These are phyloP conservation scores for Diachasma alloeum DNA, from an alignment of 1,140 invertebrate genomes.

Conservation along the genomic window DNA sequence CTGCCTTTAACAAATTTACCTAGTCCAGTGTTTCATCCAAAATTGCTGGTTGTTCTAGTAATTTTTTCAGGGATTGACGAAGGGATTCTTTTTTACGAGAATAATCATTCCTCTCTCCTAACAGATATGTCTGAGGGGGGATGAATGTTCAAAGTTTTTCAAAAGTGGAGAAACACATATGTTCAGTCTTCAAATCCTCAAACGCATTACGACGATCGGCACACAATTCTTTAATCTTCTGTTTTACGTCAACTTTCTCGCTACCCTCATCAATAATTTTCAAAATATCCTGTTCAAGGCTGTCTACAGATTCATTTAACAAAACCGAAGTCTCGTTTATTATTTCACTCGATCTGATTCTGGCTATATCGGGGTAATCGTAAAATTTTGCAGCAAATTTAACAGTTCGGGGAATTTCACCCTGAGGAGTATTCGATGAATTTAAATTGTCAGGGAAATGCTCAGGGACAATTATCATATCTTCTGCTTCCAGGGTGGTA, in stretches of 20 bases:
- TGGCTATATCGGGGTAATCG: not conserved
- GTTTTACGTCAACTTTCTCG: not conserved
- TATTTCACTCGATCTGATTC: not conserved
- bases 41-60: conserved; percentile 34
- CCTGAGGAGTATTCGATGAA: not conserved
- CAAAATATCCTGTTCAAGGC: not conserved
- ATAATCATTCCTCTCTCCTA: conserved; percentile 35
- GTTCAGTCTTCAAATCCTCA: conserved; percentile 22
- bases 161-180: conserved; percentile 22
- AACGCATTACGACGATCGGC: not conserved
- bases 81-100: conserved; percentile 18
- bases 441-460: not conserved
- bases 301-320: not conserved
- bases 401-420: not conserved
- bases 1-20: conserved; percentile 23
- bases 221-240: not conserved
- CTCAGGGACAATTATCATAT: not conserved
- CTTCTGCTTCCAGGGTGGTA: not conserved
- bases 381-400: conserved; percentile 1
- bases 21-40: conserved; percentile 29
- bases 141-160: conserved; percentile 23
- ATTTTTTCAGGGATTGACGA: conserved; percentile 27
- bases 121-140: conserved; percentile 19
- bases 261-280: not conserved
- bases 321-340: not conserved